A percentile compares a stretch with the other conserved stretches of the same genome.
Conservation (phyloP, 37 sponge, comb jelly and placozoan genomes). For the Cladorhizidae sp. region DNA sequence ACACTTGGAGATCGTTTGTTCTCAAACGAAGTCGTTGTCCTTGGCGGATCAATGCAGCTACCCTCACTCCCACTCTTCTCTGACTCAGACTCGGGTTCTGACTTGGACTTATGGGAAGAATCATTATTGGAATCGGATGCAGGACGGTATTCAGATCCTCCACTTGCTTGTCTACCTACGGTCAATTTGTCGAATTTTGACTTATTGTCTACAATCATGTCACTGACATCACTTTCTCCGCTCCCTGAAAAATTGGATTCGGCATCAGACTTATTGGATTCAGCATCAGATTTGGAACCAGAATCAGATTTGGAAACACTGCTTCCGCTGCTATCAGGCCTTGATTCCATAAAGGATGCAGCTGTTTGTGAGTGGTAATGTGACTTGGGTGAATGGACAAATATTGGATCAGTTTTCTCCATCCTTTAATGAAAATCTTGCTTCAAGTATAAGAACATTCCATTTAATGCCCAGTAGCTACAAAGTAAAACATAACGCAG, state of each 20-base stretch:
- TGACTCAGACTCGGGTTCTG: conserved; percentile 4
- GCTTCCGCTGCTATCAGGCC: not conserved
- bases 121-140: not conserved
- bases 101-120: not conserved
- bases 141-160: conserved; percentile 16
- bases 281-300: conserved; percentile 8
- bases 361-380: not conserved
- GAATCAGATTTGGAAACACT: not conserved
- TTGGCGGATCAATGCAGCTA: not conserved
- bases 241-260: not conserved
- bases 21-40: not conserved
- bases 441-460: not conserved
- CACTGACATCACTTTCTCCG: conserved; percentile 8
- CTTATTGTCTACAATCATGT: not conserved
- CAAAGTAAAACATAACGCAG: too few relatives aligned
- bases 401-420: not conserved
- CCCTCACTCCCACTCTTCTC: not conserved
- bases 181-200: not conserved
- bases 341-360: too few relatives aligned
- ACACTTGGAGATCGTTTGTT: not conserved
- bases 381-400: not conserved
- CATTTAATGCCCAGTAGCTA: conserved; percentile 10
- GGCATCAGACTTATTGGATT: not conserved
- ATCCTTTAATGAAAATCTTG: not conserved
- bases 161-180: not conserved